A percentile compares a stretch with the other conserved stretches of the same genome.
These are phyloP conservation scores for Stenoptilia bipunctidactyla DNA, from an alignment of 2,888 invertebrate genomes.

Conservation along the genomic window DNA sequence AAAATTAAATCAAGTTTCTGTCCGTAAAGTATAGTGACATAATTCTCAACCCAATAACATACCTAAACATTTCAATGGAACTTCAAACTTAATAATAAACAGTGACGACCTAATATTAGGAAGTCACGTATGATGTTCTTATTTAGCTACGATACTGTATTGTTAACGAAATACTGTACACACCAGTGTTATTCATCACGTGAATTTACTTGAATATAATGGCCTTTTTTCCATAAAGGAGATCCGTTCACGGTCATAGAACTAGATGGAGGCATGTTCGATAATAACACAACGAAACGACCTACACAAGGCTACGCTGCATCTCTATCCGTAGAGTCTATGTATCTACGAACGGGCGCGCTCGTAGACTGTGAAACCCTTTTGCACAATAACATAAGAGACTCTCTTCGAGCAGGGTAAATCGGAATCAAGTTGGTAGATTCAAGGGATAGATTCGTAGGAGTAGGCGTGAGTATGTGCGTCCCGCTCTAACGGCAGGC, in stretches of 20 bases:
- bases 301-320: conserved; percentile 58
- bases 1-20: too few species aligned
- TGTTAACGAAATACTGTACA: too few species aligned
- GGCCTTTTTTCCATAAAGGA: too few species aligned
- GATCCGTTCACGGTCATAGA: conserved; percentile 54
- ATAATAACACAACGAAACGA: conserved; percentile 62
- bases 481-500: conserved; percentile 64
- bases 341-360: conserved; percentile 44
- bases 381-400: conserved; percentile 57
- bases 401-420: conserved; percentile 40
- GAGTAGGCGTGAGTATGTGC: conserved; percentile 40
- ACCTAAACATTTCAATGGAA: too few species aligned
- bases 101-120: too few species aligned
- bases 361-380: conserved; percentile 65
- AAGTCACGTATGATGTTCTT: too few species aligned
- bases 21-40: too few species aligned
- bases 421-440: conserved; percentile 50
- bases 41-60: too few species aligned
- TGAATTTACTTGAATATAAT: too few species aligned
- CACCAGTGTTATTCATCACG: too few species aligned
- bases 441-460: conserved; percentile 62
- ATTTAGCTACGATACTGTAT: too few species aligned
- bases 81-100: too few species aligned
- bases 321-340: conserved; percentile 58
- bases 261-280: conserved; percentile 51